A percentile compares a stretch with the other conserved stretches of the same genome.
phyloP scores from a whole-genome alignment of 2,888 invertebrate species.

The Cistogaster globosa region DNA sequence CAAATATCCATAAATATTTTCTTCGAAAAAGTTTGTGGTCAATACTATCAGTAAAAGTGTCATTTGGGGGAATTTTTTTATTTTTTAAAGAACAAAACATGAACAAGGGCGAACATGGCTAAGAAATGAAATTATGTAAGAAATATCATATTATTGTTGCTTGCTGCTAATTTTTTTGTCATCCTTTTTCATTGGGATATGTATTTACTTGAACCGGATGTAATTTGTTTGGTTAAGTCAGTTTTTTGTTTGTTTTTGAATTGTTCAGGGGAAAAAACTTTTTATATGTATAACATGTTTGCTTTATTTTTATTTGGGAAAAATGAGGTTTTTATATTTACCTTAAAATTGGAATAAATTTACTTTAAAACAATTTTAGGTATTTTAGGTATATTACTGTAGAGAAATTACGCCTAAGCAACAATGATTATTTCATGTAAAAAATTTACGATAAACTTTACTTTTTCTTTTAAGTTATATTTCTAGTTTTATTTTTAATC shows the following conservation, averaged over 20 bases:
- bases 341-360: too few relatives aligned
- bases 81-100: slow-evolving; percentile 16
- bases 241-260: slow-evolving; percentile 32
- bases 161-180: not conserved
- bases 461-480: too few relatives aligned
- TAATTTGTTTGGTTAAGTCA: slow-evolving; percentile 58
- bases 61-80: slow-evolving; percentile 39
- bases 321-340: too few relatives aligned
- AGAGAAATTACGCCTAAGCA: too few relatives aligned
- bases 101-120: slow-evolving; percentile 19
- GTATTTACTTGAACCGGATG: slow-evolving; percentile 54
- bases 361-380: too few relatives aligned
- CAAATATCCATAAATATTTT: slow-evolving; percentile 30
- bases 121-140: slow-evolving; percentile 52
- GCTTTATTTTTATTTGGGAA: not conserved
- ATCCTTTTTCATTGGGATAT: not conserved
- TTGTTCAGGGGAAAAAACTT: not conserved
- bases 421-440: too few relatives aligned
- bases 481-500: too few relatives aligned
- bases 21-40: slow-evolving; percentile 46
- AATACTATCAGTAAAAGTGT: slow-evolving; percentile 66
- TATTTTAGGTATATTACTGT: too few relatives aligned
- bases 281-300: not conserved
- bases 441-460: too few relatives aligned
- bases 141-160: slow-evolving; percentile 22